phyloP scores from a whole-genome alignment of 2,888 invertebrate species.

The Drosophila buzzatii region DNA sequence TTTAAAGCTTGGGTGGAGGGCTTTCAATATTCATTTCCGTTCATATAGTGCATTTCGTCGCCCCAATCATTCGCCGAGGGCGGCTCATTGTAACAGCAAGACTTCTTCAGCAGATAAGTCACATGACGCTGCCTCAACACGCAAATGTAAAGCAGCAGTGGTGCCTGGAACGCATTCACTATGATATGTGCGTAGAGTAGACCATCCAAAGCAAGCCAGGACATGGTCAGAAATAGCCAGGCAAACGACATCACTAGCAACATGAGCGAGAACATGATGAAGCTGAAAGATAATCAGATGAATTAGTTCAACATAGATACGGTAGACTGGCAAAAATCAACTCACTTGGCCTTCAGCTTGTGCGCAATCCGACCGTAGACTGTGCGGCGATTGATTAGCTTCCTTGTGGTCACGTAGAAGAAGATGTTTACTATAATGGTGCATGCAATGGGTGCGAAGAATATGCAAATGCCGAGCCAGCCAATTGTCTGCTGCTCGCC shows the following conservation, averaged over 20 bases:
- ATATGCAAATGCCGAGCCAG: conserved; percentile 92
- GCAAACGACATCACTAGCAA: conserved; percentile 90
- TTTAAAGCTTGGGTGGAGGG: conserved; percentile 17
- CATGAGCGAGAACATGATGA: conserved; percentile 91
- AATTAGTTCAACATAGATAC: not conserved
- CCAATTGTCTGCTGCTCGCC: conserved; percentile 92
- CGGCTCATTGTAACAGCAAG: conserved; percentile 91
- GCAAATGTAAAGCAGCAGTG: conserved; percentile 91
- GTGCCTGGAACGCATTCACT: conserved; percentile 91
- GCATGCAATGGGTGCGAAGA: conserved; percentile 93
- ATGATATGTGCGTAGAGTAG: conserved; percentile 91
- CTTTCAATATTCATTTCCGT: conserved; percentile 86
- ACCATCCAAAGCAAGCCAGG: conserved; percentile 91
- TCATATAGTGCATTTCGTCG: conserved; percentile 95
- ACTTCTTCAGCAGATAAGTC: conserved; percentile 91
- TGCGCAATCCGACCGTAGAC: conserved; percentile 95
- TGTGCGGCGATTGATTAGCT: conserved; percentile 92
- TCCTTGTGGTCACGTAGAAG: conserved; percentile 92
- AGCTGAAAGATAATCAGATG: conserved; percentile 87
- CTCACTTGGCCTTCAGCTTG: conserved; percentile 93
- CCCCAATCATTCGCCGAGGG: conserved; percentile 93
- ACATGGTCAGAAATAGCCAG: conserved; percentile 92
- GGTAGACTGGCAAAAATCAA: not conserved
- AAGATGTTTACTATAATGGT: conserved; percentile 92
- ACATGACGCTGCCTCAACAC: conserved; percentile 92